A percentile compares a stretch with the other conserved stretches of the same genome.
phyloP scores from a whole-genome alignment of 2,113 vertebrate species.

The Arothron firmamentum region DNA sequence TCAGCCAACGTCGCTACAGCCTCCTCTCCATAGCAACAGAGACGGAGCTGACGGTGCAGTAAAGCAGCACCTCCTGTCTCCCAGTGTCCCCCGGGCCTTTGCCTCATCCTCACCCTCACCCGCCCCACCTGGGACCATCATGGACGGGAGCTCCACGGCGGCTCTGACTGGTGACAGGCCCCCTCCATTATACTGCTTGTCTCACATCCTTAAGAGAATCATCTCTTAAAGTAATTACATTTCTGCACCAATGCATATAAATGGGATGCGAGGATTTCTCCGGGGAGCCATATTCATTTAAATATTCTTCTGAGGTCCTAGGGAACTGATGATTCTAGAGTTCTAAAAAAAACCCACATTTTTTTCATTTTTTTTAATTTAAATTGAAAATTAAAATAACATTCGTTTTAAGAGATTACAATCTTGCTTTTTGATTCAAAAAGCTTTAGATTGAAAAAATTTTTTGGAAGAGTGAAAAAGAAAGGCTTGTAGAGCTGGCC shows the following conservation, averaged over 20 bases:
- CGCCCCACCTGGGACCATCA: constrained; percentile 60
- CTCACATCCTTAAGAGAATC: constrained; percentile 71
- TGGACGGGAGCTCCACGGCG: constrained; percentile 49
- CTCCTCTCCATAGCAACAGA: constrained; percentile 44
- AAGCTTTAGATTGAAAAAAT: neutral
- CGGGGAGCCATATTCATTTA: constrained; percentile 60
- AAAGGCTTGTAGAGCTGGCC: constrained; percentile 58
- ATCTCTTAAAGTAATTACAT: constrained; percentile 80
- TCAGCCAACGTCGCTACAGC: constrained; percentile 11
- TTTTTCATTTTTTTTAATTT: constrained; percentile 2
- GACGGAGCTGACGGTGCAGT: constrained; percentile 43
- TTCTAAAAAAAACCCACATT: no score
- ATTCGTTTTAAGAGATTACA: neutral
- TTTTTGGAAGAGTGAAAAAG: constrained; percentile 47
- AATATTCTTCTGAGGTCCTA: constrained; percentile 38
- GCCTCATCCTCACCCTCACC: constrained; percentile 27
- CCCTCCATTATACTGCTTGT: constrained; percentile 58
- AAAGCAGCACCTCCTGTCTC: constrained; percentile 43
- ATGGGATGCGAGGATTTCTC: constrained; percentile 61
- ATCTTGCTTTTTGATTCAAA: neutral
- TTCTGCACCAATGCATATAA: constrained; percentile 75
- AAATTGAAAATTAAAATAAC: constrained; percentile 8
- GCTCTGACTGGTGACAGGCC: constrained; percentile 54
- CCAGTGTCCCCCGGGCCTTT: constrained; percentile 32
- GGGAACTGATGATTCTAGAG: constrained; percentile 10